Evolutionary conservation across 2,888 invertebrate species (phyloP), one percentile per base, ranked within the genome.

Genomic region (Nemoura dubitans): DNA sequence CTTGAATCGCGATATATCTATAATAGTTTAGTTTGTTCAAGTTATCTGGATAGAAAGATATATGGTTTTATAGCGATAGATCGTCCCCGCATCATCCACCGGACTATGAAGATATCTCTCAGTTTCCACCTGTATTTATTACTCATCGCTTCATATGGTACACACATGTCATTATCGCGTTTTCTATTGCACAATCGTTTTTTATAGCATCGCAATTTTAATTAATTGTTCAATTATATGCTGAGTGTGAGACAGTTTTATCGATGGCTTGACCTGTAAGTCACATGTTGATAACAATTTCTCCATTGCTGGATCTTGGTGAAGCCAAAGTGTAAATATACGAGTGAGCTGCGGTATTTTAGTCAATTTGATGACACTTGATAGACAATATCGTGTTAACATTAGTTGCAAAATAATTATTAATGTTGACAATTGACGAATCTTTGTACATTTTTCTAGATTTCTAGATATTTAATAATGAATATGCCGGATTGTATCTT

Each of bases 61-160:
- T n/a, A n/a, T 36, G 36, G 36, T 36, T 3, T 36, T 36, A 36
- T n/a, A n/a, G n/a, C n/a, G n/a, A n/a, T n/a, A n/a, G n/a, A n/a
- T n/a, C n/a, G n/a, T n/a, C n/a, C n/a, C n/a, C 59, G 21, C 59
- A 21, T 59, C 59, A 14, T 2, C 59, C 59, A 59, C 59, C 59
- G 21, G 59, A 59, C 3, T 21, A 59, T 59, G 59, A 21, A 21
- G 21, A 3, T 59, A 14, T 10, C 59, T 59, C 14, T 21, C 59
- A 59, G 59, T 59, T 59, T 59, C 59, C 59, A 59, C 59, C 59
- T 59, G 59, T 59, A 59, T 59, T 59, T 59, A 59, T 59, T 59
- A 59, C 59, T 59, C 59, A 59, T 59, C 21, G 59, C 59, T 59
- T 59, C 59, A 59, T 59, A 59, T 7, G 21, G 14, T 7, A 21